Evolutionary conservation across 1,140 invertebrate species (phyloP), one percentile per base, ranked within the genome.

Genomic region (Diachasma alloeum): DNA sequence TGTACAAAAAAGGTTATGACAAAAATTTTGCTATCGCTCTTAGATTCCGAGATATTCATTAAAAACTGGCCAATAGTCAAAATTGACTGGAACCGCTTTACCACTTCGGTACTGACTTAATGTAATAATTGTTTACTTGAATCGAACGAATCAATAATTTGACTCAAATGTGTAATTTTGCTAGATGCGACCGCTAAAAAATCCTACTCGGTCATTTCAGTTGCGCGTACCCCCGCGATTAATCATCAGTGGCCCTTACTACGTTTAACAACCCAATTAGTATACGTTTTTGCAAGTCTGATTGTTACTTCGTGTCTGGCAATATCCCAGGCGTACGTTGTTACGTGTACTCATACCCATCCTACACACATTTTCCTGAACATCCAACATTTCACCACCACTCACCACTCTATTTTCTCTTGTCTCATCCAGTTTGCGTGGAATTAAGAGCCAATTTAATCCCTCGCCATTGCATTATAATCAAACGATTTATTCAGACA

Each of bases 241-340:
- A 84, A 84, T 84, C 84, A 85, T 84, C 81, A 71, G 48, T 53
- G 48, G 48, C 48, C 48, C 11, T 17, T 46, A 66, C 72, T 66
- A 75, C 78, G 74, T 76, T 79, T 85, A 85, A 83, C 80, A 76
- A 78, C 70, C 82, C 84, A 85, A 85, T 85, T 84, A 85, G 80
- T 78, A 59, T 26, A 69, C 76, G 78, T 81, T 83, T 85, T 85
- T 84, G 83, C 83, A 84, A 83, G 83, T 85, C 83, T 83, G 83
- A 85, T 85, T 84, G 83, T 85, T 79, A 78, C 59, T 81, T 78
- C 80, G 82, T 82, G 79, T 75, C 36, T 80, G 79, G 71, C 72
- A 68, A 59, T 68, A 76, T 73, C 71, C 46, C 36, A 63, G 46
- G 44, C 66, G 78, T 79, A 80, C 37, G 74, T 78, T 46, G 72